These are phyloP conservation scores for Panopea generosa DNA, from an alignment of 2,888 invertebrate genomes.

Conservation along the genomic window DNA sequence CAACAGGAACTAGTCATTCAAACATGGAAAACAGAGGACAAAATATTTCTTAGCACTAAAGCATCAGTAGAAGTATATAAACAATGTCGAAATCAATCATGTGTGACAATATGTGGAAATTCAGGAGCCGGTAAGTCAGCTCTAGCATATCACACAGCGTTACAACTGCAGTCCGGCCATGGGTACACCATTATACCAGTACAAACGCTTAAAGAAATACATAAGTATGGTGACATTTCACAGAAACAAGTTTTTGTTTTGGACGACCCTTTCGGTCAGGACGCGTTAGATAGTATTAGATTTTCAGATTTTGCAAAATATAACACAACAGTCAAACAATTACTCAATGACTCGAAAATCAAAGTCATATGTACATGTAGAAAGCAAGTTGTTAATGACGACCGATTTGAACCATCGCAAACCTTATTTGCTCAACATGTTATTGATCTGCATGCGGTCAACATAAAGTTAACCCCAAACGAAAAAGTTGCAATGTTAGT, in stretches of 20 bases:
- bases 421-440: neutral
- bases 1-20: too few relatives aligned
- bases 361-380: slow-evolving; percentile 11
- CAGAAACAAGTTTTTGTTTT: slow-evolving; percentile 7
- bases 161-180: neutral
- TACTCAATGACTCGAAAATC: neutral
- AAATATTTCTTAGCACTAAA: too few relatives aligned
- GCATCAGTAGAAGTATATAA: neutral
- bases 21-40: too few relatives aligned
- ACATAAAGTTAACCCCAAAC: too few relatives aligned
- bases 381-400: neutral
- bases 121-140: slow-evolving; percentile 15
- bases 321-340: too few relatives aligned
- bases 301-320: neutral
- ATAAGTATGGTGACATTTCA: neutral
- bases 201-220: neutral
- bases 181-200: slow-evolving; percentile 10
- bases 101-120: slow-evolving; percentile 9
- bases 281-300: neutral
- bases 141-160: slow-evolving; percentile 10
- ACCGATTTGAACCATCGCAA: neutral
- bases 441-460: neutral
- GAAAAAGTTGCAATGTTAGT: too few relatives aligned
- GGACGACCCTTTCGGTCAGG: slow-evolving; percentile 8
- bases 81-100: neutral